Conservation (phyloP, 2,113 vertebrate species). For the Entosphenus tridentatus region DNA sequence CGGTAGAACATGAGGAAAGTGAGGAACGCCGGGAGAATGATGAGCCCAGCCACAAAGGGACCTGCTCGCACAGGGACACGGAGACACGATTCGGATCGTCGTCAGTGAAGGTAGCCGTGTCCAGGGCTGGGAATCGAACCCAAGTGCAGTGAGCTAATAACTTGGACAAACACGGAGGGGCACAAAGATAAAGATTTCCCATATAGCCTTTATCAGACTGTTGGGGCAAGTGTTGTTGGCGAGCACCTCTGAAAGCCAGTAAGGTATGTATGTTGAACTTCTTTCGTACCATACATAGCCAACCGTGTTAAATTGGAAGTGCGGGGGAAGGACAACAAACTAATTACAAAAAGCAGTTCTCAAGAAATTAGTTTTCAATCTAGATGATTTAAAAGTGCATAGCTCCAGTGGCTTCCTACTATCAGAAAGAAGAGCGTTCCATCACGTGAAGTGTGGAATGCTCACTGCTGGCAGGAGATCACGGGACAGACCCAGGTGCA, state of each 20-base stretch:
- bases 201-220: conserved; percentile 32
- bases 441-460: no score
- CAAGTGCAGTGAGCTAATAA: not conserved
- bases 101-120: not conserved
- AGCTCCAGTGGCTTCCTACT: no score
- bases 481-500: no score
- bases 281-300: no score
- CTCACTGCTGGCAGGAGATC: no score
- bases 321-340: no score
- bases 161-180: not conserved
- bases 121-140: not conserved
- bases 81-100: not conserved
- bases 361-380: no score
- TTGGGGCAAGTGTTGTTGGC: conserved; percentile 14
- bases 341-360: no score
- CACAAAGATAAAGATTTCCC: conserved; percentile 19
- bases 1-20: conserved; percentile 62
- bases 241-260: not conserved
- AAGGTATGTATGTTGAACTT: no score
- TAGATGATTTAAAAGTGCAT: no score
- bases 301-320: no score
- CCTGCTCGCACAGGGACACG: conserved; percentile 17
- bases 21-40: conserved; percentile 24
- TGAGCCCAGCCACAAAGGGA: conserved; percentile 25
- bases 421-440: no score